Evolutionary conservation across 1,140 invertebrate genomes (phyloP), one percentile per base, ranked within the genome.

Genomic region (Globodera rostochiensis): DNA sequence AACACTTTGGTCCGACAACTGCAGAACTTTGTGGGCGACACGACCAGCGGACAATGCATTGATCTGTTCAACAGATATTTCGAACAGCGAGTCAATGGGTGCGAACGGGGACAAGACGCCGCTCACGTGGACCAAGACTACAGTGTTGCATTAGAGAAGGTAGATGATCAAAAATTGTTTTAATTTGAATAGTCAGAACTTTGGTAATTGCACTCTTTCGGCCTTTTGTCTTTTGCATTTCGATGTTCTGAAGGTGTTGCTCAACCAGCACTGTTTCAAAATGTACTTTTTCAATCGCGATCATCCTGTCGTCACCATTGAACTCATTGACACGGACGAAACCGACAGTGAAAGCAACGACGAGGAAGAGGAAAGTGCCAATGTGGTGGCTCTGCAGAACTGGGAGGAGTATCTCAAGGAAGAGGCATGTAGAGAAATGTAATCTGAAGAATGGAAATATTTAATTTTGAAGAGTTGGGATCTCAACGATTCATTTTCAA

Each of bases 251-350:
- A 25, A 82, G 81, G 57, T 76, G n/a, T 80, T 83, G 71, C 67
- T 73, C 25, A 83, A 83, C 66, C 82, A 83, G 57, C 82, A 83
- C 50, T 83, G 82, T 49, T 83, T 57, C 82, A 83, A 83, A 47
- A 83, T 78, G 74, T 83, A 53, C 50, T 83, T 83, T 53, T 70
- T 83, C 73, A 25, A 84, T 57, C 64, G 53, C 46, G 82, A 73
- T 19, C 74, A 79, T 77, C 80, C 82, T 45, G 69, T 82, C 8
- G n/a, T 83, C 8, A 77, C 80, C 49, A 69, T 83, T 9, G 82
- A 83, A 78, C 69, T 83, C 19, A 83, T 83, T 78, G 82, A 83
- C 57, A 83, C 82, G 19, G 70, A 83, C 57, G 77, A 78, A 70
- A 49, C 77, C 6, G 77, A 70, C 45, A 70, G 70, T 70, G 83